Evolutionary conservation across 2,888 invertebrate species (phyloP), one percentile per base, ranked within the genome.

Genomic region (Tetragnatha montana): DNA sequence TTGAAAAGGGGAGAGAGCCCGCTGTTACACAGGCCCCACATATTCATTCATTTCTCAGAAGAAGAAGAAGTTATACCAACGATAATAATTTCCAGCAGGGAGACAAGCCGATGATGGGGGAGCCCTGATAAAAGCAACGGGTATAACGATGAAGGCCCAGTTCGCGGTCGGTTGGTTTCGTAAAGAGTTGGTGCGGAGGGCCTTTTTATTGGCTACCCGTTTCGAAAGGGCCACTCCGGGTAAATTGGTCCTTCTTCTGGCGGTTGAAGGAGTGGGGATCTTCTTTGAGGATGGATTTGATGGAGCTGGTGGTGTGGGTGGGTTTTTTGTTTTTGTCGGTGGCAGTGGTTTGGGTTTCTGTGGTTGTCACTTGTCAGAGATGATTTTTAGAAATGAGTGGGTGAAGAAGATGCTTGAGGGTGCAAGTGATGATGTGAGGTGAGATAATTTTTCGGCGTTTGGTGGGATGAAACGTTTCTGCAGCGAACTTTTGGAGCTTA

Each of bases 131-230:
- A 74, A 17, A 4, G 74, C 35, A 35, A 81, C 70, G 50, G 21
- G 21, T 50, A 49, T 50, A 71, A 50, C 81, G 71, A 81, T 81
- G 71, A 81, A 71, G 49, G 49, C 14, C 21, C 76, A 35, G 14
- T 81, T 71, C 71, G 49, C 81, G 71, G 81, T 22, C 21, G 81
- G 71, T 22, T 73, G 71, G 21, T 71, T 73, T 49, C 71, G 49
- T 51, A 21, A 81, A 50, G 81, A 35, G 35, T 35, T 35, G 35
- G 35, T 35, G 35, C 35, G 35, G 35, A 35, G 47, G 21, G 8
- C 21, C 14, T 71, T 71, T 81, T 81, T 81, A 71, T 81, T 71
- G 50, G 21, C 21, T 50, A 12, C 17, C 35, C 69, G 21, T 14
- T 17, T 19, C 1, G 70, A 70, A 81, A 70, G 47, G 69, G 70